Evolutionary conservation across 1,140 invertebrate species (phyloP), one percentile per base, ranked within the genome.

Genomic region (Drosophila neocordata): DNA sequence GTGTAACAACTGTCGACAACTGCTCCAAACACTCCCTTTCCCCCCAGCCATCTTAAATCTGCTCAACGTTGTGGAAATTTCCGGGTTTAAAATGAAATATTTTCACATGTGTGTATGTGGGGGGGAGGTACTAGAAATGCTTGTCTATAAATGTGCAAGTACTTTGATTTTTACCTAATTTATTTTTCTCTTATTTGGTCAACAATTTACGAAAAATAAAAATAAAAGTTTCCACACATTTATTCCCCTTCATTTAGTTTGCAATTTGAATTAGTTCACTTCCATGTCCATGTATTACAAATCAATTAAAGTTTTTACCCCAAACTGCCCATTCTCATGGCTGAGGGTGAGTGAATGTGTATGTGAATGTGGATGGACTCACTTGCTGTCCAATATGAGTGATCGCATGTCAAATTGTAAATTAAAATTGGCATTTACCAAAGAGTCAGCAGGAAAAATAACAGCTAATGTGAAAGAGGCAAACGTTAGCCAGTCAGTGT

Each of bases 1-100:
- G 69, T 74, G 70, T 77, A 70, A 77, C 75, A 77, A 77, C 71
- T 77, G 71, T 65, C 75, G 66, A 66, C 75, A 77, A 69, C 57
- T 20, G 69, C 48, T 35, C 13, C 20, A 7, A 24, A 8, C 4
- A n/a, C 55, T 1, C 5, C 27, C 27, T 31, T 4, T 6, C 27
- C 27, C 7, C 27, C 6, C 27, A 31, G 4, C 24, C 4, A 20
- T 8, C 24, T 13, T 11, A 9, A 9, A 41, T 12, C 44, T 70
- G 74, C 62, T 58, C 71, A 77, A 37, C 71, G 62, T 74, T 48
- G 71, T 72, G 65, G 71, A 74, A 77, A 77, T 63, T 77, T 77
- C 74, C 74, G 74, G 74, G 74, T 63, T 70, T 61, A 66, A 35
- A 37, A 31, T 31, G 68, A 56, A 48, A 77, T 65, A 73, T 64